phyloP scores from a whole-genome alignment of 2,113 vertebrate genomes.

The Progne subis region DNA sequence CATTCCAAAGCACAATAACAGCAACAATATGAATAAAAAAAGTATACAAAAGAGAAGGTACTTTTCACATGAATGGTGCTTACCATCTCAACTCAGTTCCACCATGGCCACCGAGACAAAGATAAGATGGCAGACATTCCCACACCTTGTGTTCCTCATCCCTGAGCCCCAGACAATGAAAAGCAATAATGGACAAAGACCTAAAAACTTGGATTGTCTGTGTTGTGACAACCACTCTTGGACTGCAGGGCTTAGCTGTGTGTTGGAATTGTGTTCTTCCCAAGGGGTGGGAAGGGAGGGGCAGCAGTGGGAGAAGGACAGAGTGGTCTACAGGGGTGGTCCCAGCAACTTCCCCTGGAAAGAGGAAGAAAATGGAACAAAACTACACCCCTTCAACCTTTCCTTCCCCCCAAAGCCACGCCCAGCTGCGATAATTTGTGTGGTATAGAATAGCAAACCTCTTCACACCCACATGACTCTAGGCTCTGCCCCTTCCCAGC shows the following conservation, averaged over 20 bases:
- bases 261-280: not conserved
- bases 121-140: not conserved
- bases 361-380: not conserved
- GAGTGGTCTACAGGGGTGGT: not conserved
- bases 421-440: not conserved
- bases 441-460: not conserved
- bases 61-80: not conserved
- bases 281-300: not conserved
- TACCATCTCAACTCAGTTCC: not conserved
- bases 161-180: not conserved
- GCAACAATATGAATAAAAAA: not conserved
- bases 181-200: not conserved
- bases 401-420: rapidly evolving
- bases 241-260: not conserved
- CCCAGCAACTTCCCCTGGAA: not conserved
- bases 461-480: rapidly evolving
- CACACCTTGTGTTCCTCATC: not conserved
- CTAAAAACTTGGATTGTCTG: not conserved
- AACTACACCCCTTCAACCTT: rapidly evolving
- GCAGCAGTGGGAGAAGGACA: rapidly evolving
- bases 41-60: not conserved
- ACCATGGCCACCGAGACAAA: rapidly evolving
- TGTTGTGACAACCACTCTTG: rapidly evolving
- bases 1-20: not conserved
- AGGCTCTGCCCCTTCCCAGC: not conserved